These are phyloP conservation scores for Ceratotherium simum DNA, from an alignment of 2,113 vertebrate genomes.

Conservation along the genomic window DNA sequence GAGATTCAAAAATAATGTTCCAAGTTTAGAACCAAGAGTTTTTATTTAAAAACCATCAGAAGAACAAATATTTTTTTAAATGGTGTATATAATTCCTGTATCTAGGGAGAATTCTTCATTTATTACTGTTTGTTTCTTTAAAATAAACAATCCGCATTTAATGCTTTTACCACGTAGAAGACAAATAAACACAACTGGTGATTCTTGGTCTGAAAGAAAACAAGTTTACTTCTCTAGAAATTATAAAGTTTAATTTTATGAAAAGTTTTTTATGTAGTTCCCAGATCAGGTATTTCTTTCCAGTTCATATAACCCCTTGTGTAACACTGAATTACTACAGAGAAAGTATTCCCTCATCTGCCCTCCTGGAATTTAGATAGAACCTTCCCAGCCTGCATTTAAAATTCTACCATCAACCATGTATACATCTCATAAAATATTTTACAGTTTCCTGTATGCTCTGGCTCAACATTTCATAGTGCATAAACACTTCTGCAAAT, in stretches of 20 bases:
- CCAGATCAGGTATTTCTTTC: slow-evolving; percentile 65
- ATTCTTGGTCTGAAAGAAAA: slow-evolving; percentile 56
- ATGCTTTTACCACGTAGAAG: slow-evolving; percentile 54
- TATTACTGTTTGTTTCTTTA: slow-evolving; percentile 55
- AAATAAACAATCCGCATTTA: slow-evolving; percentile 57
- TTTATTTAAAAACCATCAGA: slow-evolving; percentile 64
- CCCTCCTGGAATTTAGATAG: slow-evolving; percentile 78
- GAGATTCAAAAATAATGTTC: slow-evolving; percentile 64
- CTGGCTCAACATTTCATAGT: slow-evolving; percentile 83
- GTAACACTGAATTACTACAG: slow-evolving; percentile 52
- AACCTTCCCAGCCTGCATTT: slow-evolving; percentile 79
- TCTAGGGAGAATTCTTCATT: slow-evolving; percentile 17
- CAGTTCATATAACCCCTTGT: slow-evolving; percentile 44
- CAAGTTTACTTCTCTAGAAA: slow-evolving; percentile 68
- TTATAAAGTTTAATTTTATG: slow-evolving; percentile 53
- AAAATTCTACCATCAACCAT: slow-evolving; percentile 79
- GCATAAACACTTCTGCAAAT: slow-evolving; percentile 87
- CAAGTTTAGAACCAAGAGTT: slow-evolving; percentile 56
- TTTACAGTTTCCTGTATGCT: slow-evolving; percentile 86
- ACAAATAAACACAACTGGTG: slow-evolving; percentile 61
- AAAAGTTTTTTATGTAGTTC: slow-evolving; percentile 13
- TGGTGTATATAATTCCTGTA: slow-evolving; percentile 15
- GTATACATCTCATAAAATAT: slow-evolving; percentile 84
- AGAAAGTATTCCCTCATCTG: slow-evolving; percentile 54
- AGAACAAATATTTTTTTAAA: slow-evolving; percentile 62